A percentile compares a stretch with the other conserved stretches of the same genome.
These are phyloP conservation scores for Saxidomus purpurata DNA, from an alignment of 1,140 invertebrate species.

Conservation along the genomic window DNA sequence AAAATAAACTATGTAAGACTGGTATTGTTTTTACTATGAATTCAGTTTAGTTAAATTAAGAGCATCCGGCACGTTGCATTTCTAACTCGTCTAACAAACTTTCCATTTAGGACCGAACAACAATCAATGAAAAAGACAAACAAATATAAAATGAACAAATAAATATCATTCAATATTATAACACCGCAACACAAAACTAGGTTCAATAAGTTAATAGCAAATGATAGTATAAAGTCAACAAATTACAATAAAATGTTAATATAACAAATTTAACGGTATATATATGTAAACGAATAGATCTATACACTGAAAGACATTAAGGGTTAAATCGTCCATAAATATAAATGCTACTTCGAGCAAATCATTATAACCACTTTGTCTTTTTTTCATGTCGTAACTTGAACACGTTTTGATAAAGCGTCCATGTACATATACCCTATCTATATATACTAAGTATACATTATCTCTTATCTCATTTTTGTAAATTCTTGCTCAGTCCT, in stretches of 20 bases:
- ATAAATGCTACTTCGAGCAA: neutral
- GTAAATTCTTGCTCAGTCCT: too few species aligned
- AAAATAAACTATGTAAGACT: too few species aligned
- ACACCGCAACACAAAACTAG: conserved; percentile 7
- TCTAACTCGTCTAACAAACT: too few species aligned
- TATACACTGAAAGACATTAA: conserved; percentile 20
- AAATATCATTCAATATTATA: neutral
- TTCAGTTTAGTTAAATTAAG: too few species aligned
- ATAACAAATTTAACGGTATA: conserved; percentile 4
- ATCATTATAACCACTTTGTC: neutral
- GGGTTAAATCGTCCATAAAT: conserved; percentile 20
- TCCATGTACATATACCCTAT: neutral
- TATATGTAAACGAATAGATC: conserved; percentile 23
- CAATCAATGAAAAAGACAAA: too few species aligned
- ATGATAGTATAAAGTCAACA: neutral
- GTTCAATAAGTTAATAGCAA: neutral
- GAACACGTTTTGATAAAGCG: neutral
- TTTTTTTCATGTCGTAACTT: neutral
- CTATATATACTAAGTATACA: neutral
- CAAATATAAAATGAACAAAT: too few species aligned
- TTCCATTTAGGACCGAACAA: too few species aligned
- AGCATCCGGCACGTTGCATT: too few species aligned
- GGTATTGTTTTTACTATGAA: too few species aligned
- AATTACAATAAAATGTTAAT: conserved; percentile 35
- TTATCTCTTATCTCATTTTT: too few species aligned